phyloP scores from a whole-genome alignment of 2,113 vertebrate genomes.

The Heterotis niloticus region DNA sequence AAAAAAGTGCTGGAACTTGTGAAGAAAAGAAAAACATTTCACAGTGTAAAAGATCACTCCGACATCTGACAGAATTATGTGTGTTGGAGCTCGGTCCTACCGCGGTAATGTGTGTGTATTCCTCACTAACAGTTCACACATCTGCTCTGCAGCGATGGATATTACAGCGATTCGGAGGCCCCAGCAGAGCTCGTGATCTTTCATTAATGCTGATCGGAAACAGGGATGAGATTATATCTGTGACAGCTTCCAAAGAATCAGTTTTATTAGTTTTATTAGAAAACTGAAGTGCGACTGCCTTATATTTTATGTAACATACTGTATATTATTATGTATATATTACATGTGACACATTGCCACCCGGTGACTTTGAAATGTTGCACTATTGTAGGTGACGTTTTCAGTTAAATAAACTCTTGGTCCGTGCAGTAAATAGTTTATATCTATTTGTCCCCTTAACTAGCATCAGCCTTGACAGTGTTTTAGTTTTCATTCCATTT shows the following conservation, averaged over 20 bases:
- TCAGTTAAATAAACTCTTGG: too few species aligned
- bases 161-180: not conserved
- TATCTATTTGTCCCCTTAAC: too few species aligned
- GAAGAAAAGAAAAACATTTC: conserved; percentile 43
- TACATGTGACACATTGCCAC: too few species aligned
- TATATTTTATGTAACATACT: not conserved
- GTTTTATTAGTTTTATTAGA: not conserved
- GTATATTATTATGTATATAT: too few species aligned
- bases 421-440: not conserved
- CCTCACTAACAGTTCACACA: conserved; percentile 24
- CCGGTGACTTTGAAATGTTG: not conserved
- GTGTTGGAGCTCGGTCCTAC: conserved; percentile 27
- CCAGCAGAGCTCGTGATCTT: not conserved
- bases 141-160: not conserved
- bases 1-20: conserved; percentile 36
- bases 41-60: conserved; percentile 40
- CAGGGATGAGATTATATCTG: not conserved
- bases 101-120: conserved; percentile 30
- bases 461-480: too few species aligned
- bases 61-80: conserved; percentile 43
- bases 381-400: too few species aligned
- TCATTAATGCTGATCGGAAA: not conserved
- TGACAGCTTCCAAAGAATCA: not conserved
- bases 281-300: not conserved
- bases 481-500: too few species aligned